Evolutionary conservation across 2,888 invertebrate species (phyloP).

Genomic region (Liposcelis brunnea): DNA sequence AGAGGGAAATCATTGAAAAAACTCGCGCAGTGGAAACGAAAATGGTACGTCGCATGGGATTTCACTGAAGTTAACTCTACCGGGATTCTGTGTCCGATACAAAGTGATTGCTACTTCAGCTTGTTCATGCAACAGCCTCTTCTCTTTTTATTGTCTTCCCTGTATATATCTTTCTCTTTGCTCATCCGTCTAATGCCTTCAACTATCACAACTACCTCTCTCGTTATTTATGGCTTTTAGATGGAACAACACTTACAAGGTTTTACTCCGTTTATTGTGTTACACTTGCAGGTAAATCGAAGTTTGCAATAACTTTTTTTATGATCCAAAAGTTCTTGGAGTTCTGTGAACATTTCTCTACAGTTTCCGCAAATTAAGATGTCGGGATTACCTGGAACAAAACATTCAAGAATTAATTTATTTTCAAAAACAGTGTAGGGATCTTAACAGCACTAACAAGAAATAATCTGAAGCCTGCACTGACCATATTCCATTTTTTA

Average conservation of each 20-base stretch:
- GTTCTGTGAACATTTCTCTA: constrained; percentile 51
- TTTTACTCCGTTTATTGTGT: constrained; percentile 35
- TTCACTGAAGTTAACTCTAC: too few species aligned
- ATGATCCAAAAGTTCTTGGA: constrained; percentile 52
- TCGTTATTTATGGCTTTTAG: too few species aligned
- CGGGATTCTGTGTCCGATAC: neutral
- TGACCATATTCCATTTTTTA: too few species aligned
- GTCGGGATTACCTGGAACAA: constrained; percentile 45
- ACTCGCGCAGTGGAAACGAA: too few species aligned
- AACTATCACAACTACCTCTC: neutral
- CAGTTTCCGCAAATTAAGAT: constrained; percentile 62
- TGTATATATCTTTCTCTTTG: neutral
- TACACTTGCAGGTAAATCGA: constrained; percentile 51
- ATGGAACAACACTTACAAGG: constrained; percentile 33
- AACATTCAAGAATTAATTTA: too few species aligned
- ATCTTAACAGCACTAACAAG: too few species aligned
- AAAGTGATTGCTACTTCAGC: constrained; percentile 1
- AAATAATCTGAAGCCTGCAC: too few species aligned
- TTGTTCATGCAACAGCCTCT: neutral
- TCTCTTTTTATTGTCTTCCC: constrained; percentile 4
- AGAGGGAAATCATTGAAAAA: constrained; percentile 5
- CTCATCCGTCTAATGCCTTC: neutral
- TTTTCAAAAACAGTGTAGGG: too few species aligned
- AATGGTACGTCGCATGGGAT: too few species aligned
- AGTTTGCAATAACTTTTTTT: constrained; percentile 54